These are phyloP conservation scores for Oxyteleia sp. DNA, from an alignment of 2,888 invertebrate species.

Conservation along the genomic window DNA sequence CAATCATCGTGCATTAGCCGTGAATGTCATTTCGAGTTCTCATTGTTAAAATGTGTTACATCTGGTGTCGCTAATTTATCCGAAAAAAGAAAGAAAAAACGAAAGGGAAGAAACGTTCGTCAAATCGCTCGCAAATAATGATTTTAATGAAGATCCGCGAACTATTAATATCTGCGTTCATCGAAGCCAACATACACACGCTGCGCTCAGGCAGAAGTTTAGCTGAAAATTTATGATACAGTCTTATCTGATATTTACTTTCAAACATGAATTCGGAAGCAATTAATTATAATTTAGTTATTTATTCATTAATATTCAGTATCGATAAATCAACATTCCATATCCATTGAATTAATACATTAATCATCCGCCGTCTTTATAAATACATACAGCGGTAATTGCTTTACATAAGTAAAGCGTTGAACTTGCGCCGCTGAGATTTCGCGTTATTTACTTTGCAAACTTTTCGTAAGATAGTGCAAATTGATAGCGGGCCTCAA, in stretches of 20 bases:
- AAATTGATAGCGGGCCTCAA: conserved; percentile 26
- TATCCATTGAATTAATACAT: conserved; percentile 32
- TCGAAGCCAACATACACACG: conserved; percentile 8
- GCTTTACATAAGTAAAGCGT: conserved; percentile 31
- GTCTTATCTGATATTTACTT: conserved; percentile 53
- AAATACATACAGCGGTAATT: conserved; percentile 26
- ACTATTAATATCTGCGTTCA: conserved; percentile 38
- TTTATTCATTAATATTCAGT: conserved; percentile 56
- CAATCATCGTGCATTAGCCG: conserved; percentile 54
- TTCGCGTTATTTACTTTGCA: conserved; percentile 3
- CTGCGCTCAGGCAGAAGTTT: conserved; percentile 4
- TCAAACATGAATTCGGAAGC: conserved; percentile 50
- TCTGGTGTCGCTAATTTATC: conserved; percentile 31
- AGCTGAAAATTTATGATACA: conserved; percentile 39
- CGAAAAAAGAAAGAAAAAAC: background rate
- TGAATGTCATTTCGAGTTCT: conserved; percentile 33
- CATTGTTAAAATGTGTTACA: conserved; percentile 5
- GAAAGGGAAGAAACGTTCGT: background rate
- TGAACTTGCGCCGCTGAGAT: background rate
- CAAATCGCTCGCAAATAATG: background rate
- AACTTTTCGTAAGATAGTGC: conserved; percentile 24
- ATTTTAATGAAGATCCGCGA: conserved; percentile 12
- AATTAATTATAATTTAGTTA: conserved; percentile 59
- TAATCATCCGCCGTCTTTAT: conserved; percentile 34
- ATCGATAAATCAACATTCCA: conserved; percentile 50